These are phyloP conservation scores for Nothura maculosa DNA, from an alignment of 2,797 vertebrate genomes.

Conservation along the genomic window DNA sequence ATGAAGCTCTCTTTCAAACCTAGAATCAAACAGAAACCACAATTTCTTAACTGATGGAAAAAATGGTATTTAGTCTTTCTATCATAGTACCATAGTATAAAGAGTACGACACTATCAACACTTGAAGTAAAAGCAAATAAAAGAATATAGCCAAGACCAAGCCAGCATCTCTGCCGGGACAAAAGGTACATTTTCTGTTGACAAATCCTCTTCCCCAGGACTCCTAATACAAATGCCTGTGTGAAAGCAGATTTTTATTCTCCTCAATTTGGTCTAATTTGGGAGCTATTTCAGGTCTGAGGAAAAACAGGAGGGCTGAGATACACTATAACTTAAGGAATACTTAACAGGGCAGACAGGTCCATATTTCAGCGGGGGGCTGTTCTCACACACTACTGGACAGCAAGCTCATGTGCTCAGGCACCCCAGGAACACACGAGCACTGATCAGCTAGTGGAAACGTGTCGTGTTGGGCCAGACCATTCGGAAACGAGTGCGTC, in stretches of 20 bases:
- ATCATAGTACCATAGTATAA: not conserved
- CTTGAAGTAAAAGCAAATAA: not conserved
- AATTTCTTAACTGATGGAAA: not conserved
- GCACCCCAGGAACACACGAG: no score
- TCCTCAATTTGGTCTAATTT: not conserved
- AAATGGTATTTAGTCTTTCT: not conserved
- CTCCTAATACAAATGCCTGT: rapidly evolving
- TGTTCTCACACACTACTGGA: not conserved
- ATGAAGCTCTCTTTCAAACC: not conserved
- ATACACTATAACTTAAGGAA: not conserved
- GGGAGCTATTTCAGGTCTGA: not conserved
- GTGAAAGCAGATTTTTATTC: not conserved
- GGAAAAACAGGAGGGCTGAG: not conserved
- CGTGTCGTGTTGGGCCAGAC: not conserved
- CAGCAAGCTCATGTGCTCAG: not conserved
- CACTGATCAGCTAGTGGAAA: not conserved
- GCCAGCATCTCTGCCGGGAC: not conserved
- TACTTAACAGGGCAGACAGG: not conserved
- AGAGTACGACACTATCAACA: not conserved
- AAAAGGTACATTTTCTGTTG: not conserved
- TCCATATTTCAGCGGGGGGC: not conserved
- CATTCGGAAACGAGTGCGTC: not conserved
- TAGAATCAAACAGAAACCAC: not conserved
- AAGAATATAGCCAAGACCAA: not conserved
- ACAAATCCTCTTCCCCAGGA: not conserved